Conservation (phyloP, 2,113 vertebrate species). For the Anhinga rufa region DNA sequence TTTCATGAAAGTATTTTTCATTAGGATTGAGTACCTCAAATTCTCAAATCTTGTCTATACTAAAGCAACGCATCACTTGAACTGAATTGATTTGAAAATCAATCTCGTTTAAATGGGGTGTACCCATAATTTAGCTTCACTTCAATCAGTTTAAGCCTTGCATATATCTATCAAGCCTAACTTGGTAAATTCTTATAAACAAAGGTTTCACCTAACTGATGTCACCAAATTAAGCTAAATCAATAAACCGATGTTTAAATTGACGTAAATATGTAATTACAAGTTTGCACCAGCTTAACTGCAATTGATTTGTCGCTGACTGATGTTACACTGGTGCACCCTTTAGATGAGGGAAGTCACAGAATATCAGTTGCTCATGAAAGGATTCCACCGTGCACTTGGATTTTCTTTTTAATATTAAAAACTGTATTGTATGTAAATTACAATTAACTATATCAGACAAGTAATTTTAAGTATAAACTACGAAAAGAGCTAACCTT, state of each 20-base stretch:
- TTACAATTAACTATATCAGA: neutral
- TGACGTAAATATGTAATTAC: constrained; percentile 45
- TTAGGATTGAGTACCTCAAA: neutral
- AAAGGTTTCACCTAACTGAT: constrained; percentile 38
- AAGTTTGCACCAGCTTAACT: constrained; percentile 13
- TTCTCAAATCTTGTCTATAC: neutral
- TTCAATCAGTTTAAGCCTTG: constrained; percentile 5
- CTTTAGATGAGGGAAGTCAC: neutral
- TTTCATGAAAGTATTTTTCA: neutral
- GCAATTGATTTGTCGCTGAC: constrained; percentile 19
- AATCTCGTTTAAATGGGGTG: neutral
- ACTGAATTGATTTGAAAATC: neutral
- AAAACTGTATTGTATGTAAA: neutral
- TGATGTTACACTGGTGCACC: neutral
- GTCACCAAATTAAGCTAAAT: constrained; percentile 18
- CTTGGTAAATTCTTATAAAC: constrained; percentile 27
- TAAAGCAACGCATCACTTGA: neutral
- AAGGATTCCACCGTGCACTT: neutral
- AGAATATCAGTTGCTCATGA: neutral
- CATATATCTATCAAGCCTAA: constrained; percentile 23
- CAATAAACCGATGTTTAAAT: neutral
- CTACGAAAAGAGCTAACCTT: neutral
- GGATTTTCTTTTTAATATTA: neutral
- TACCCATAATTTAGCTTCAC: neutral
- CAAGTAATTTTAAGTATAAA: neutral